phyloP scores from a whole-genome alignment of 1,140 invertebrate species.

The Battus philenor region DNA sequence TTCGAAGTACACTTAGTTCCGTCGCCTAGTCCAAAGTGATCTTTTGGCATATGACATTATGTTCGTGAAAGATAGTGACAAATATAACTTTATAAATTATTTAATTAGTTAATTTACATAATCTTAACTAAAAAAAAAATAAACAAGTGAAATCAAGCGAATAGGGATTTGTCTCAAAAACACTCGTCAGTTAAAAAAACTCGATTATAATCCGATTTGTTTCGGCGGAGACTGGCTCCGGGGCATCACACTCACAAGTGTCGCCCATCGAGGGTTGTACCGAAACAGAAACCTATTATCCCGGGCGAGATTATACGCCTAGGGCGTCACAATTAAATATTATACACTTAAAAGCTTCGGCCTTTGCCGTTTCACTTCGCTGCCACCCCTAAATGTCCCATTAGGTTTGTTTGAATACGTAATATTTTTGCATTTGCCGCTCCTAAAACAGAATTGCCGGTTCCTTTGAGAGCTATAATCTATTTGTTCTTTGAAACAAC shows the following conservation, averaged over 20 bases:
- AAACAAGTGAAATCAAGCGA: too few species aligned
- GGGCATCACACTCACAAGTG: slow-evolving; percentile 71
- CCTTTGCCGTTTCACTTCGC: slow-evolving; percentile 74
- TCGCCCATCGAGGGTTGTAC: slow-evolving; percentile 67
- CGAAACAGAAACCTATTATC: slow-evolving; percentile 77
- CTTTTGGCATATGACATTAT: too few species aligned
- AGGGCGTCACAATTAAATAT: slow-evolving; percentile 77
- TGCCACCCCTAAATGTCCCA: slow-evolving; percentile 75
- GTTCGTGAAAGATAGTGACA: too few species aligned
- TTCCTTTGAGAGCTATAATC: slow-evolving; percentile 74
- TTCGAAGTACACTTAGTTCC: too few species aligned
- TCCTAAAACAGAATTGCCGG: slow-evolving; percentile 71
- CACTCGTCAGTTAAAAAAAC: slow-evolving; percentile 60
- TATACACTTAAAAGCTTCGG: slow-evolving; percentile 77
- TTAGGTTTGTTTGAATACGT: slow-evolving; percentile 76
- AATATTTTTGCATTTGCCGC: slow-evolving; percentile 75
- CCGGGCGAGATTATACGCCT: slow-evolving; percentile 76
- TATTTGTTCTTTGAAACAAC: slow-evolving; percentile 73
- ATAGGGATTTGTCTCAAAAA: slow-evolving; percentile 22
- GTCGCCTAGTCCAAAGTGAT: too few species aligned
- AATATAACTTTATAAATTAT: too few species aligned
- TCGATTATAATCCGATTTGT: slow-evolving; percentile 73
- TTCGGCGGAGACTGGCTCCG: slow-evolving; percentile 54
- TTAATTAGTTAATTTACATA: too few species aligned
- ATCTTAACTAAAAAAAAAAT: too few species aligned